Percentiles rank a stretch among this genome's conserved stretches.
Evolutionary conservation across 2,888 invertebrate genomes (phyloP).

Genomic region (Macroteleia sp.): DNA sequence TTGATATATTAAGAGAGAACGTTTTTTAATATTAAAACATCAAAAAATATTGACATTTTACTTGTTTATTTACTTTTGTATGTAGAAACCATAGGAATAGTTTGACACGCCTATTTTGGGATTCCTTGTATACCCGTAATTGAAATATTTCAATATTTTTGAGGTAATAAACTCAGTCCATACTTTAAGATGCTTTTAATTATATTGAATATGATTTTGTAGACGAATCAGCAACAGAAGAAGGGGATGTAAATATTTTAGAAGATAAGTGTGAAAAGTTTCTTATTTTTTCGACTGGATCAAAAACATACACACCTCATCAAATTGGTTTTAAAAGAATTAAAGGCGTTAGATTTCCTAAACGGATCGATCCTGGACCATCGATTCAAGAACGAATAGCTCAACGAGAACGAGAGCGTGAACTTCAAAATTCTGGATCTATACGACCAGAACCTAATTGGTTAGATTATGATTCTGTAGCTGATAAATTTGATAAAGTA

Average conservation of each 20-base stretch:
- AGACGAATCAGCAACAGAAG: conserved; percentile 75
- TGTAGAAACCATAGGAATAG: too few relatives aligned
- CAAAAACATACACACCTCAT: conserved; percentile 93
- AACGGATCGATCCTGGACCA: conserved; percentile 88
- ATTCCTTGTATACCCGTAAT: too few relatives aligned
- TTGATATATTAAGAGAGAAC: too few relatives aligned
- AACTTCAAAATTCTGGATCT: conserved; percentile 83
- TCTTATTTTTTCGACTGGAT: conserved; percentile 93
- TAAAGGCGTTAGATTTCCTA: conserved; percentile 88
- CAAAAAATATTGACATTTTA: too few relatives aligned
- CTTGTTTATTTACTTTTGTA: too few relatives aligned
- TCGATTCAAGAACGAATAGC: conserved; percentile 88
- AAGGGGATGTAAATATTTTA: conserved; percentile 83
- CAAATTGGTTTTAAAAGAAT: conserved; percentile 92
- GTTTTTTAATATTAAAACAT: too few relatives aligned
- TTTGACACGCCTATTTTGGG: too few relatives aligned
- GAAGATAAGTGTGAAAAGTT: conserved; percentile 88
- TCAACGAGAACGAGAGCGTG: conserved; percentile 85
- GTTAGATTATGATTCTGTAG: conserved; percentile 88
- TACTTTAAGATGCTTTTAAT: too few relatives aligned
- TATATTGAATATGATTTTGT: too few relatives aligned
- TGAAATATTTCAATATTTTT: too few relatives aligned
- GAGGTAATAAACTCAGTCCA: too few relatives aligned
- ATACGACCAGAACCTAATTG: conserved; percentile 87
- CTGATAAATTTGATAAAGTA: conserved; percentile 89